These are phyloP conservation scores for Falco columbarius DNA, from an alignment of 2,797 vertebrate genomes.

Conservation along the genomic window DNA sequence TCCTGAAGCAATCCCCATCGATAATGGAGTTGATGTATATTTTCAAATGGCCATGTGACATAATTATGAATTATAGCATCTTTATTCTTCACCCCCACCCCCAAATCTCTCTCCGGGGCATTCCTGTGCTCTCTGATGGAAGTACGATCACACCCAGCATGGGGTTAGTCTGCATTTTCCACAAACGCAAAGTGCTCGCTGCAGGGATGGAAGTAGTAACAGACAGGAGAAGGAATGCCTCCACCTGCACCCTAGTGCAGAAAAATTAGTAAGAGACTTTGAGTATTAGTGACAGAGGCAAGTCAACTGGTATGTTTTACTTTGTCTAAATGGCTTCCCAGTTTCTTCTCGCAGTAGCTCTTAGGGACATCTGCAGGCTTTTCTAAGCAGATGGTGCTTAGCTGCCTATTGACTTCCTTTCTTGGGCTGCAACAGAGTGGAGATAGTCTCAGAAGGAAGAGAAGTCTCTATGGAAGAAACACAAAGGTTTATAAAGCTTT, in stretches of 20 bases:
- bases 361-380: not conserved
- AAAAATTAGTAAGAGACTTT: not conserved
- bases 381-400: not conserved
- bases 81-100: not conserved
- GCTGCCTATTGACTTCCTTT: not conserved
- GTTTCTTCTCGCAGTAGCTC: not conserved
- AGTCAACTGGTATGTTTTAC: not conserved
- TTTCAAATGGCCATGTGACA: not conserved
- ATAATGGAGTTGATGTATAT: not conserved
- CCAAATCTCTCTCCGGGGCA: not conserved
- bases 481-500: not conserved
- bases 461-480: not conserved
- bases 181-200: not conserved
- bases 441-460: not conserved
- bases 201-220: not conserved
- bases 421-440: not conserved
- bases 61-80: not conserved
- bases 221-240: not conserved
- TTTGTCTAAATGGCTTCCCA: not conserved
- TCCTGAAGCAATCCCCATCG: not conserved
- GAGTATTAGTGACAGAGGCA: not conserved
- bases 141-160: not conserved
- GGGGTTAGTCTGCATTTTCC: not conserved
- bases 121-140: not conserved
- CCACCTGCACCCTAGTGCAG: not conserved